Evolutionary conservation across 2,797 vertebrate genomes (phyloP), one percentile per base, ranked within the genome.

Genomic region (Anguilla anguilla): DNA sequence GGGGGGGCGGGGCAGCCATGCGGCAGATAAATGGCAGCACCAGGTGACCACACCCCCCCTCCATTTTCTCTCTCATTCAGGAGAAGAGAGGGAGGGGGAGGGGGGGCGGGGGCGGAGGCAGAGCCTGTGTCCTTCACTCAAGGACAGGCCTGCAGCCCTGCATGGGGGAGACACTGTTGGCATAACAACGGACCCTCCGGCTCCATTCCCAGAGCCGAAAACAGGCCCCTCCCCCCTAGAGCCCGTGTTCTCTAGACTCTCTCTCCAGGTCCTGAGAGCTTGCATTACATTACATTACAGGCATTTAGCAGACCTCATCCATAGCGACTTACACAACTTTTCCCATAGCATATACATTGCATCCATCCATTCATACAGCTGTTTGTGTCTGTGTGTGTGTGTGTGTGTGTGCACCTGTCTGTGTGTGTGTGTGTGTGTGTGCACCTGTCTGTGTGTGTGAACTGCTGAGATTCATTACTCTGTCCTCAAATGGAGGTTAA

Each of bases 31-130:
- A 59, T 39, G 43, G 3, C 39, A 59, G 39, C 28, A 46, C 69
- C 72, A 55, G 13, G 90, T 92, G 92, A 90, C 88, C 88, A 31
- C 35, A 35, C 35, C 35, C 35, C 35, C 35, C 35, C 85, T 91
- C 89, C 55, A 57, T 57, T 91, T 92, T 94, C 92, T 93, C 93
- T 93, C 93, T 89, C 89, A 92, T 92, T 92, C 89, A 90, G 89
- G 88, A 87, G 81, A 89, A 79, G 69, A 79, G 28, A 43, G 67
- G 88, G 79, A 74, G 19, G 25, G 53, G 13, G 55, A 90, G 90
- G 88, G 88, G 74, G 90, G 46, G 69, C 61, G 28, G 28, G 57
- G 86, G 55, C 53, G 19, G 25, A 59, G 67, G 22, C 17, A 43
- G 83, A 86, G 57, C 67, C 88, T 82, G 69, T 0, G 89, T 92